Percentiles rank a stretch among this genome's conserved stretches.
These are phyloP conservation scores for Apantesis nais DNA, from an alignment of 2,888 invertebrate genomes.

Conservation along the genomic window DNA sequence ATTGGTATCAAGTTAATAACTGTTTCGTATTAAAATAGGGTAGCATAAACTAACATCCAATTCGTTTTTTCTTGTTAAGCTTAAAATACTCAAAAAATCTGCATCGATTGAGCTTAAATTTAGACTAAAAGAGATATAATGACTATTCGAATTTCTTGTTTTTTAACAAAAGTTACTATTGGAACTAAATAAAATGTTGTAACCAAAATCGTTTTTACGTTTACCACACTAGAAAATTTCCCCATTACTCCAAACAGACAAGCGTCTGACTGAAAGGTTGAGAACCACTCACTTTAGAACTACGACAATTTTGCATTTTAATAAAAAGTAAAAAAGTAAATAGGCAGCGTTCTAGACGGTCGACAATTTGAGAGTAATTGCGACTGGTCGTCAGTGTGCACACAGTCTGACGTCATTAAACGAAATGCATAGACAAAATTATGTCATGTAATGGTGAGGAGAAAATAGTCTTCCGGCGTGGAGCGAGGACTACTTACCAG, in stretches of 20 bases:
- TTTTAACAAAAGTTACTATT: not conserved
- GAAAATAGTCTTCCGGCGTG: not conserved
- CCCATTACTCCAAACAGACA: not conserved
- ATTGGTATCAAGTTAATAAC: not conserved
- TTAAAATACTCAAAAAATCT: no score
- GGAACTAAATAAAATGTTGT: not conserved
- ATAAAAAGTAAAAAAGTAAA: slow-evolving; percentile 14
- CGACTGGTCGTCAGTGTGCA: slow-evolving; percentile 26
- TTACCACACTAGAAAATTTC: not conserved
- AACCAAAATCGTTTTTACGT: not conserved
- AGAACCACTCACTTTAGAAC: not conserved
- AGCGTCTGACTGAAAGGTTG: not conserved
- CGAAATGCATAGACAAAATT: slow-evolving; percentile 32
- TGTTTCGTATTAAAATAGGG: no score
- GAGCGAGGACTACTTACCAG: not conserved
- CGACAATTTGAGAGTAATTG: slow-evolving; percentile 46
- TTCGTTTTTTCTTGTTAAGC: no score
- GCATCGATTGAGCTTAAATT: no score
- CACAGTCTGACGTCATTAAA: slow-evolving; percentile 24
- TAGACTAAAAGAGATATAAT: not conserved
- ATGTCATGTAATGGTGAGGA: slow-evolving; percentile 24
- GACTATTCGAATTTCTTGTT: not conserved
- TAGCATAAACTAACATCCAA: no score
- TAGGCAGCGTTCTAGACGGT: slow-evolving; percentile 39
- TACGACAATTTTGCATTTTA: not conserved